Evolutionary conservation across 2,797 vertebrate genomes (phyloP), one percentile per base, ranked within the genome.

Genomic region (Ataeniobius toweri): DNA sequence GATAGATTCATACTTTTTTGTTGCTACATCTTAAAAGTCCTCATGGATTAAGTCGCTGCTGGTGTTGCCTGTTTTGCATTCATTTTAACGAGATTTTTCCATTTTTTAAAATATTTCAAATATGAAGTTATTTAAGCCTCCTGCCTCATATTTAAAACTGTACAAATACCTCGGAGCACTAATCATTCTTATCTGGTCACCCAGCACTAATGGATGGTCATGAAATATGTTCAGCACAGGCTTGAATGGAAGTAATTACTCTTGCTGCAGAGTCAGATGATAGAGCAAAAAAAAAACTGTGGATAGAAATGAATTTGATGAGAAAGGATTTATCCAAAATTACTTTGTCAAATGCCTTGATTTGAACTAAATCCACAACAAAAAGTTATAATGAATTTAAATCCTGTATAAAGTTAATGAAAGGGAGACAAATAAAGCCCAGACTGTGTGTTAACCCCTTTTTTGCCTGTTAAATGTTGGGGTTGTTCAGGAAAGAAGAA

Each of bases 231-330:
- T 75, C 61, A 71, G 36, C 83, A 74, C 61, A 75, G 70, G 76
- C 24, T 80, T 80, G 65, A 76, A 85, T 86, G 85, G 59, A 18
- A 85, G 77, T 87, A 80, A 89, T 91, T 91, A 90, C 82, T 85
- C 70, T 71, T 73, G 56, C 44, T 65, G 26, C 59, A 26, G 61
- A 75, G 28, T 51, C 55, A 68, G 71, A 41, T 76, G 71, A 78
- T 22, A n/a, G 74, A 75, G 84, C 31, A 31, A 80, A 73, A 73
- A 85, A 85, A 77, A 58, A 61, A 81, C 51, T 63, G 81, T 63
- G 81, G 83, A 87, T 84, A 84, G 69, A 73, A 79, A 75, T n/a
- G 26, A 44, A 82, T 88, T 86, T 84, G 69, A 61, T 75, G 44
- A 78, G 63, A 77, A 77, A 78, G n/a, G 10, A 56, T 81, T 65